A percentile compares a stretch with the other conserved stretches of the same genome.
These are phyloP conservation scores for Chalcosyrphus nemorum DNA, from an alignment of 2,888 invertebrate species.

Conservation along the genomic window DNA sequence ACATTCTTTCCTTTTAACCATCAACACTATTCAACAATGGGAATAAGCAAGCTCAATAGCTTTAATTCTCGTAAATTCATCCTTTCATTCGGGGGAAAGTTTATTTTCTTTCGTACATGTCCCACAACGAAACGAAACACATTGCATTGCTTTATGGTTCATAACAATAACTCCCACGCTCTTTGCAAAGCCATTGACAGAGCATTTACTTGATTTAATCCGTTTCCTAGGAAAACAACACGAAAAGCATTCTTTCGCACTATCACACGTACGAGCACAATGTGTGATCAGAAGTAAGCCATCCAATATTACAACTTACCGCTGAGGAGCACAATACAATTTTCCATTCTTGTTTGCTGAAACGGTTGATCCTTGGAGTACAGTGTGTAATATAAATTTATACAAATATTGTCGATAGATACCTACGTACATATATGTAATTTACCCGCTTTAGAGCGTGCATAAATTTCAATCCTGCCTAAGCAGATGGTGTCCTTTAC, in stretches of 20 bases:
- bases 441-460: slow-evolving; percentile 45
- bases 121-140: background rate
- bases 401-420: slow-evolving; percentile 9
- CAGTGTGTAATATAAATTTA: slow-evolving; percentile 25
- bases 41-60: background rate
- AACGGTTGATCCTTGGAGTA: slow-evolving; percentile 30
- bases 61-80: background rate
- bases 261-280: slow-evolving; percentile 27
- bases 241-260: slow-evolving; percentile 19
- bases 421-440: slow-evolving; percentile 8
- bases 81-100: background rate
- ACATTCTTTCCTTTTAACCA: background rate
- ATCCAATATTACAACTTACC: slow-evolving; percentile 7
- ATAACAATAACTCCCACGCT: background rate
- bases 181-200: slow-evolving; percentile 10
- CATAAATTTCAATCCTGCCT: slow-evolving; percentile 52
- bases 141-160: background rate
- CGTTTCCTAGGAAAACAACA: slow-evolving; percentile 19
- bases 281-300: slow-evolving; percentile 37
- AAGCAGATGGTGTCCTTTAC: slow-evolving; percentile 48
- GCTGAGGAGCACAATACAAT: background rate
- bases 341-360: slow-evolving; percentile 18
- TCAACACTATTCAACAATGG: background rate
- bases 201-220: slow-evolving; percentile 41
- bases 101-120: background rate